A percentile compares a stretch with the other conserved stretches of the same genome.
Conservation (phyloP, 2,888 invertebrate genomes). For the Mamestra brassicae region DNA sequence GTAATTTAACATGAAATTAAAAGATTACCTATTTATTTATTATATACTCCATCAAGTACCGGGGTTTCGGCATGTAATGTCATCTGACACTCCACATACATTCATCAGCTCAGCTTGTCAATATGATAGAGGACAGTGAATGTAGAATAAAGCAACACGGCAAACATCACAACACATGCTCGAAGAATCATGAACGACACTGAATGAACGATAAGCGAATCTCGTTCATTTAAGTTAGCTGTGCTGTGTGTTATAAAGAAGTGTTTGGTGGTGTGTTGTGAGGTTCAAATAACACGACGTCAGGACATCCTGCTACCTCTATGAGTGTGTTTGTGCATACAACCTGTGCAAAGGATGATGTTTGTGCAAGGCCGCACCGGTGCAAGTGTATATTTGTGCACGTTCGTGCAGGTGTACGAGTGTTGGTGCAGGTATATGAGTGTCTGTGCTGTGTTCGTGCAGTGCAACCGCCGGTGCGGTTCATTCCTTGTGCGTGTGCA, state of each 20-base stretch:
- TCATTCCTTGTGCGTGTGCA: constrained; percentile 55
- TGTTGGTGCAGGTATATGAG: background rate
- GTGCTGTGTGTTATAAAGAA: background rate
- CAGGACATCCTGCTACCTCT: background rate
- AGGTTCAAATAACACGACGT: too few relatives aligned
- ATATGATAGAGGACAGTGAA: background rate
- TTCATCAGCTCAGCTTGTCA: background rate
- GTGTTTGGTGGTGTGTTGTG: background rate
- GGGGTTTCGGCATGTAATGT: too few relatives aligned
- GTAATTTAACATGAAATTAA: too few relatives aligned
- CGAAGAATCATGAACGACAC: constrained; percentile 15
- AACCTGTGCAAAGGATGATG: background rate
- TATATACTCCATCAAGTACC: too few relatives aligned
- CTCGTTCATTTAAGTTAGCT: constrained; percentile 61
- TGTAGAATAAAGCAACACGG: constrained; percentile 59
- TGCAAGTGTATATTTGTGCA: too few relatives aligned
- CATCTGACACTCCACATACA: background rate
- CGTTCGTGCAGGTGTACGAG: constrained; percentile 40
- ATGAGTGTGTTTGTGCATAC: background rate
- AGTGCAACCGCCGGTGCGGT: background rate
- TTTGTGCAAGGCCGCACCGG: background rate
- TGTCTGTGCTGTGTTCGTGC: background rate
- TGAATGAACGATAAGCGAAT: constrained; percentile 79
- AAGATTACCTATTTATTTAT: too few relatives aligned
- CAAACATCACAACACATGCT: constrained; percentile 47